Percentiles rank a stretch among this genome's conserved stretches.
phyloP scores from a whole-genome alignment of 2,888 invertebrate species.

The Cantharis rustica region DNA sequence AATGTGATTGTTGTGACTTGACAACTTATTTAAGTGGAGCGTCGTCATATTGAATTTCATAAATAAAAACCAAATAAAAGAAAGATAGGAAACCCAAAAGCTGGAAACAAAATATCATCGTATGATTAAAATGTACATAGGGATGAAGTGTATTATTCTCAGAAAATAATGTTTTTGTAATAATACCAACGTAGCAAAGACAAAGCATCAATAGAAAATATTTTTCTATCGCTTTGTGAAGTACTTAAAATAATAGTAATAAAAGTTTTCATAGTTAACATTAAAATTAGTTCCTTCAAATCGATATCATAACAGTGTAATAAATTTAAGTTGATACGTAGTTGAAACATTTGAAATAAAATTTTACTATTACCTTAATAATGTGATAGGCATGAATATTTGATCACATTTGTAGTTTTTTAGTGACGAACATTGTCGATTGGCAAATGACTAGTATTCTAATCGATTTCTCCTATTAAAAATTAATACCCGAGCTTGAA shows the following conservation, averaged over 20 bases:
- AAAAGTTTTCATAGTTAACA: neutral
- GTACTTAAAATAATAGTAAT: neutral
- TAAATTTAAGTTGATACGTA: neutral
- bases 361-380: neutral
- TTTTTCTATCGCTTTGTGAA: neutral
- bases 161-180: neutral
- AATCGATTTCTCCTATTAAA: neutral
- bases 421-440: neutral
- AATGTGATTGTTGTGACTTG: neutral
- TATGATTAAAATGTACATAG: neutral
- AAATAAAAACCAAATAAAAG: neutral
- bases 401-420: neutral
- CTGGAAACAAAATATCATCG: neutral
- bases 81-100: neutral
- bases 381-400: neutral
- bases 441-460: neutral
- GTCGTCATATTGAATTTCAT: neutral
- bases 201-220: neutral
- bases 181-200: neutral
- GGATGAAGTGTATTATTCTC: neutral
- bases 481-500: no score
- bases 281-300: neutral
- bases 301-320: neutral
- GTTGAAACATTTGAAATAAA: neutral
- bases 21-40: neutral